phyloP scores from a whole-genome alignment of 2,113 vertebrate species.

The Mormoops blainvillei region DNA sequence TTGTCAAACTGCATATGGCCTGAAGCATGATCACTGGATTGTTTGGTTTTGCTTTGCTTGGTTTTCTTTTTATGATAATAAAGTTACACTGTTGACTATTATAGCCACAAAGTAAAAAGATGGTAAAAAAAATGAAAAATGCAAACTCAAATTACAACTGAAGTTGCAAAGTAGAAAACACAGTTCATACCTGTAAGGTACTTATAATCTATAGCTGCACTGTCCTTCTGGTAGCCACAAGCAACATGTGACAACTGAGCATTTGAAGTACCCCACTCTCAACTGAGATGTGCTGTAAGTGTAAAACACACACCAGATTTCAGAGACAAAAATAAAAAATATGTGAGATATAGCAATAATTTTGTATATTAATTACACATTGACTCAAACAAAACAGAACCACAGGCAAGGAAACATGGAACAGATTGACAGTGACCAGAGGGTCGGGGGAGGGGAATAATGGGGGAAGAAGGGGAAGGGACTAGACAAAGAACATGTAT shows the following conservation, averaged over 20 bases:
- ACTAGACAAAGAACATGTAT: too few species aligned
- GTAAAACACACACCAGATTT: neutral
- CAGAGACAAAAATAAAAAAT: neutral
- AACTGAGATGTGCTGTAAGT: neutral
- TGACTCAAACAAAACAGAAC: neutral
- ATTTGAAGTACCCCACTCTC: neutral
- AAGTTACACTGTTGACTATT: neutral
- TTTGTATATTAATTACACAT: neutral
- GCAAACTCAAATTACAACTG: neutral
- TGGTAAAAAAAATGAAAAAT: conserved; percentile 16
- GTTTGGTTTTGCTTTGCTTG: conserved; percentile 13
- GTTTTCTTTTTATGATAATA: conserved; percentile 17
- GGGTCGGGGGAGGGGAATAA: too few species aligned
- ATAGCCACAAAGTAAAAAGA: neutral
- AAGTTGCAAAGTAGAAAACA: neutral
- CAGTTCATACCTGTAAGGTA: neutral
- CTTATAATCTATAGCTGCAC: neutral
- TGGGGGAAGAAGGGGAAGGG: too few species aligned
- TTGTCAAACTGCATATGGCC: conserved; percentile 31
- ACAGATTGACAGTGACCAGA: too few species aligned
- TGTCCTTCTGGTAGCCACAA: neutral
- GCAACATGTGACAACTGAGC: neutral
- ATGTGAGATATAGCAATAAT: neutral
- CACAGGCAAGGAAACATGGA: too few species aligned
- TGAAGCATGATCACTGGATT: conserved; percentile 22